These are phyloP conservation scores for Wasmannia auropunctata DNA, from an alignment of 1,140 invertebrate genomes.

Conservation along the genomic window DNA sequence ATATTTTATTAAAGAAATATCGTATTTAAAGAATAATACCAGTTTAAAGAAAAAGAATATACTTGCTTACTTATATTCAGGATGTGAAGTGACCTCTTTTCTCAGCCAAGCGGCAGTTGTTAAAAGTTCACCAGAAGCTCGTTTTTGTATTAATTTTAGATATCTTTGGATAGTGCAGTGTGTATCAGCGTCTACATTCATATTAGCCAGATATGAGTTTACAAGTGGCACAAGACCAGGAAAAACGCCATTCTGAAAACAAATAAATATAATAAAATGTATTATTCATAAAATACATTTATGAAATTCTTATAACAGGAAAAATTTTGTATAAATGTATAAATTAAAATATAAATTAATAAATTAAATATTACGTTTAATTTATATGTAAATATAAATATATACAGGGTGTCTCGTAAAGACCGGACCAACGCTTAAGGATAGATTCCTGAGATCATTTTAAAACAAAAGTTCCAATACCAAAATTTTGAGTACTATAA, in stretches of 20 bases:
- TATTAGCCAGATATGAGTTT: constrained; percentile 95
- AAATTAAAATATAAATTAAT: constrained; percentile 2
- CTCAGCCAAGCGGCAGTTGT: constrained; percentile 97
- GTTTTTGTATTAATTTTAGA: constrained; percentile 95
- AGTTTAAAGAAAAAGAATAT: not conserved
- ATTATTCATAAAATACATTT: not conserved
- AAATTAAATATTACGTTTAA: too few relatives aligned
- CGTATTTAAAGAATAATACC: constrained; percentile 4
- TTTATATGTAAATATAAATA: too few relatives aligned
- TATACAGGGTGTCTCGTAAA: too few relatives aligned
- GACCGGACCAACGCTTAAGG: too few relatives aligned
- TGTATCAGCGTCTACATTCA: constrained; percentile 98
- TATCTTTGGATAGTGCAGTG: constrained; percentile 99
- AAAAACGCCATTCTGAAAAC: constrained; percentile 91
- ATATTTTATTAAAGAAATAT: constrained; percentile 54
- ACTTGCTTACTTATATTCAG: constrained; percentile 92
- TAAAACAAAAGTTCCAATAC: too few relatives aligned
- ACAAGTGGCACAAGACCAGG: constrained; percentile 98
- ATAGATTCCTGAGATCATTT: too few relatives aligned
- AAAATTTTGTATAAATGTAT: not conserved
- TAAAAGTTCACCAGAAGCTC: constrained; percentile 94
- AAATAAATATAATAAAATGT: not conserved
- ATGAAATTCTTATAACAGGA: not conserved
- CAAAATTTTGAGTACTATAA: too few relatives aligned
- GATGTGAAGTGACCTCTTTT: constrained; percentile 95